Percentiles rank a stretch among this genome's conserved stretches.
Evolutionary conservation across 1,140 invertebrate genomes (phyloP).

Genomic region (Oryzaephilus surinamensis): DNA sequence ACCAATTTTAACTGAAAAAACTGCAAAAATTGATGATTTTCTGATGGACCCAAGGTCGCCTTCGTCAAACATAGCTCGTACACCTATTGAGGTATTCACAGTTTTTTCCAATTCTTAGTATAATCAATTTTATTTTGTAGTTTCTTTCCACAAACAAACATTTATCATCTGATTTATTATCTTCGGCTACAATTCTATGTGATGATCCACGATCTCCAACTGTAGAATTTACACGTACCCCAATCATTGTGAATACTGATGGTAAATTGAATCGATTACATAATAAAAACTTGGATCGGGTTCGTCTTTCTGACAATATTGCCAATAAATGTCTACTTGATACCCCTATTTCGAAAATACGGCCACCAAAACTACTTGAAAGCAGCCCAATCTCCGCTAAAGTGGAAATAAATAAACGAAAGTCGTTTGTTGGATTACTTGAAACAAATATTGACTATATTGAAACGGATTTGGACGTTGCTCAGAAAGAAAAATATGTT

Average conservation of each 20-base stretch:
- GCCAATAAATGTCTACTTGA: background rate
- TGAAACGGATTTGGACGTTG: conserved; percentile 33
- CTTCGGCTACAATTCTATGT: conserved; percentile 10
- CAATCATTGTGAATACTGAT: conserved; percentile 34
- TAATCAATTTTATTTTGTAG: too few relatives aligned
- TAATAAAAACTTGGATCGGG: conserved; percentile 30
- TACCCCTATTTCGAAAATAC: background rate
- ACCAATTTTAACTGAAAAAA: too few relatives aligned
- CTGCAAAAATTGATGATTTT: too few relatives aligned
- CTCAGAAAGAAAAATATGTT: too few relatives aligned
- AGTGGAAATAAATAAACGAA: conserved; percentile 25
- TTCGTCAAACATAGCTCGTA: conserved; percentile 35
- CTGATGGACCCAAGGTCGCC: conserved; percentile 40
- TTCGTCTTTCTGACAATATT: conserved; percentile 2
- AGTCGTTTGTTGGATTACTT: conserved; percentile 27
- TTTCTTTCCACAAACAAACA: conserved; percentile 1
- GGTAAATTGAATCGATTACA: conserved; percentile 23
- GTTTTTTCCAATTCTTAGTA: too few relatives aligned
- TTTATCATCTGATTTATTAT: too few relatives aligned
- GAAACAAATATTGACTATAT: conserved; percentile 34
- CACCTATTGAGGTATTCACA: conserved; percentile 34
- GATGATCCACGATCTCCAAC: conserved; percentile 39
- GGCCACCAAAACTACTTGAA: conserved; percentile 20
- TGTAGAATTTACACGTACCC: conserved; percentile 37
- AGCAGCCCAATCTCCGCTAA: conserved; percentile 16